Evolutionary conservation across 1,140 invertebrate genomes (phyloP).

Genomic region (Bombus polaris): DNA sequence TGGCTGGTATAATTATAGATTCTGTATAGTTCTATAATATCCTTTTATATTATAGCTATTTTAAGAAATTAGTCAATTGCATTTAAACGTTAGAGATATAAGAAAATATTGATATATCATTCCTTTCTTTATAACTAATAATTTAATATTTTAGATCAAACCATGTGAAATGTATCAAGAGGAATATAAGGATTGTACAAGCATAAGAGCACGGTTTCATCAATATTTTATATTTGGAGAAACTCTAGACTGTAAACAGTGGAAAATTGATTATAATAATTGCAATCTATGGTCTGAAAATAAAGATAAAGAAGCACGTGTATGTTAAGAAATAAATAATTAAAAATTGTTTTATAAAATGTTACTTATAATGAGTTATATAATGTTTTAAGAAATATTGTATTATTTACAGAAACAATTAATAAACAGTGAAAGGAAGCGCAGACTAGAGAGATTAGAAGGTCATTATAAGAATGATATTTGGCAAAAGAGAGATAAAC

Average conservation of each 20-base stretch:
- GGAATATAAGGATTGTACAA: constrained; percentile 90
- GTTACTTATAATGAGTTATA: not conserved
- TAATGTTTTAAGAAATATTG: constrained; percentile 20
- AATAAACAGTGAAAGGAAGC: constrained; percentile 87
- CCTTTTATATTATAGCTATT: too few relatives aligned
- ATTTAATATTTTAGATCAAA: constrained; percentile 84
- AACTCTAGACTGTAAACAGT: constrained; percentile 88
- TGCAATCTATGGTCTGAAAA: constrained; percentile 87
- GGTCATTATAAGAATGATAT: constrained; percentile 89
- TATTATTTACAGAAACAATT: constrained; percentile 85
- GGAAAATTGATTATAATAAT: constrained; percentile 90
- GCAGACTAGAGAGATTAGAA: constrained; percentile 85
- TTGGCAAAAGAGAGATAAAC: constrained; percentile 89
- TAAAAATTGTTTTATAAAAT: not conserved
- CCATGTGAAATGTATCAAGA: constrained; percentile 89
- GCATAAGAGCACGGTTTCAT: constrained; percentile 89
- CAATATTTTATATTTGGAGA: constrained; percentile 93
- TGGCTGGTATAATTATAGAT: constrained; percentile 53
- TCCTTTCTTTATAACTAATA: not conserved
- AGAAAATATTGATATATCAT: not conserved
- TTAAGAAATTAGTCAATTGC: not conserved
- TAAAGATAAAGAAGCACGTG: constrained; percentile 86
- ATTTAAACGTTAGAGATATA: not conserved
- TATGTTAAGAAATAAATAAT: constrained; percentile 80
- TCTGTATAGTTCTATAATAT: not conserved